A percentile compares a stretch with the other conserved stretches of the same genome.
Conservation (phyloP, 2,888 invertebrate species). For the Macaria notata region DNA sequence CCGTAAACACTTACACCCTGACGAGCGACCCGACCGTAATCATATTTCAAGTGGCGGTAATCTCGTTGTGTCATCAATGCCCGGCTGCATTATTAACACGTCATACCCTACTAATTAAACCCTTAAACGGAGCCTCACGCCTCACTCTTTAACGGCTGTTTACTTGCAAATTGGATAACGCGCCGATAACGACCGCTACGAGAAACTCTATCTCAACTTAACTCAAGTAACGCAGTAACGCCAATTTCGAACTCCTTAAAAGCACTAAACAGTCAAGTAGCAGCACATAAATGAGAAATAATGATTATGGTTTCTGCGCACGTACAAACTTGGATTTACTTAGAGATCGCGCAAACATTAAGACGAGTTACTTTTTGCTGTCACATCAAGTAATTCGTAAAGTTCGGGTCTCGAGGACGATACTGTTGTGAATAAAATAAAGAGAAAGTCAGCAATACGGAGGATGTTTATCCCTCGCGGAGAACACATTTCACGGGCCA, state of each 20-base stretch:
- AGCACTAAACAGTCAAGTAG: conserved; percentile 24
- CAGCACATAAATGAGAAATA: conserved; percentile 25
- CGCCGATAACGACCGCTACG: conserved; percentile 8
- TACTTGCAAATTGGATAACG: conserved; percentile 32
- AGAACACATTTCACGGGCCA: conserved; percentile 56
- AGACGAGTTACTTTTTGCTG: conserved; percentile 19
- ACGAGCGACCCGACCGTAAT: conserved; percentile 60
- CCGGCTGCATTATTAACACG: conserved; percentile 49
- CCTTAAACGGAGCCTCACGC: conserved; percentile 33
- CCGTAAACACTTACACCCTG: conserved; percentile 65
- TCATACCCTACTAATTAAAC: conserved; percentile 46
- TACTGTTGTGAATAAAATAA: conserved; percentile 32
- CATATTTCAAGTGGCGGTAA: conserved; percentile 63
- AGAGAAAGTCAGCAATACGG: conserved; percentile 33
- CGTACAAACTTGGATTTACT: conserved; percentile 24
- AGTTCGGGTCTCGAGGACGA: conserved; percentile 32
- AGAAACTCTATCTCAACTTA: conserved; percentile 14
- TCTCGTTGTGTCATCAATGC: conserved; percentile 55
- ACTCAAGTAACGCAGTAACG: conserved; percentile 14
- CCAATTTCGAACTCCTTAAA: conserved; percentile 22
- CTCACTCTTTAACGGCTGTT: conserved; percentile 34
- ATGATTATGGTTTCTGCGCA: conserved; percentile 23
- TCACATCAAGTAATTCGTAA: conserved; percentile 21
- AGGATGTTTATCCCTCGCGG: conserved; percentile 34
- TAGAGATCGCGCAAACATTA: conserved; percentile 18